Evolutionary conservation across 2,113 vertebrate genomes (phyloP), one percentile per base, ranked within the genome.

Genomic region (Daubentonia madagascariensis): DNA sequence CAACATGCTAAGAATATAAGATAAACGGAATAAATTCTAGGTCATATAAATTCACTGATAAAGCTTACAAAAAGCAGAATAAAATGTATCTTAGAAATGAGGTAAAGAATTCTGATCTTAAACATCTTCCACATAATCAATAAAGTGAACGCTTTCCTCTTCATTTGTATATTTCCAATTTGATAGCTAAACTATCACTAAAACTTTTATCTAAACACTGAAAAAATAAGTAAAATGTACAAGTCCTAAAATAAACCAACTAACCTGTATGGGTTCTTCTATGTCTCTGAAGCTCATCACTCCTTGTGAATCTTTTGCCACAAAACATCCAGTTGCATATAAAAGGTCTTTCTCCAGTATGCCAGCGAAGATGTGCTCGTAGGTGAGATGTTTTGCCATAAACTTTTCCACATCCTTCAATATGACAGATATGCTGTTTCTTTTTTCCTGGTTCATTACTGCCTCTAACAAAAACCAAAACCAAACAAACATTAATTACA

Each of bases 251-350:
- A 89, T 35, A 95, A 97, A 70, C 35, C 78, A 67, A 89, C 98
- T 90, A 81, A 98, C 99, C 99, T 98, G 99, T 99, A 98, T 99
- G 99, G 65, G 99, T 99, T 99, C 99, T 99, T 98, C 99, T 99
- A 68, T 99, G 99, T 98, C 99, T 99, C 97, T 99, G 99, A 94
- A 99, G 99, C 98, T 99, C 99, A 97, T 99, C 99, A 10, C 99
- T 99, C 92, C 99, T 98, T 75, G 99, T 99, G 98, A 99, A 99
- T 96, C 99, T 98, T 97, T 99, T 99, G 92, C 99, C 99, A 96
- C 99, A 99, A 98, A 99, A 99, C 98, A 99, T 99, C 99, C 99
- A 99, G 99, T 99, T 99, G 98, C 99, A 99, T 89, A 99, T 98
- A 97, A 99, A 99, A 35, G 99, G 99, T 91, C 99, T 99, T 98